phyloP scores from a whole-genome alignment of 2,113 vertebrate species.

The Rutilus rutilus region DNA sequence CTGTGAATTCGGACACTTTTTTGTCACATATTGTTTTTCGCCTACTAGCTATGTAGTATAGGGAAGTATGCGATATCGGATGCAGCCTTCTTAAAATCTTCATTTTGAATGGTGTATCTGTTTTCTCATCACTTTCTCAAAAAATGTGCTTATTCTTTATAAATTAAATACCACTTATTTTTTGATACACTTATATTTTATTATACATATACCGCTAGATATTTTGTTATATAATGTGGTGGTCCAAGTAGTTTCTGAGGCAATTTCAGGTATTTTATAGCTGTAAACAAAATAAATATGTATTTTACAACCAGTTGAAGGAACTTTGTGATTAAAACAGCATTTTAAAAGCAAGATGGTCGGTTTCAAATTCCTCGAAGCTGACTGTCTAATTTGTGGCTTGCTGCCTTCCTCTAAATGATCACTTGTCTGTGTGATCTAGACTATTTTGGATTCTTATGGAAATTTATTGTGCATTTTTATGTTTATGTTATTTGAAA shows the following conservation, averaged over 20 bases:
- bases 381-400: conserved; percentile 36
- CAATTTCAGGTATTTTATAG: not conserved
- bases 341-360: not conserved
- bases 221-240: not conserved
- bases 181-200: no score
- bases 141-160: not conserved
- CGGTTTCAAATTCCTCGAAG: conserved; percentile 24
- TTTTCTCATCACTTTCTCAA: not conserved
- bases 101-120: no score
- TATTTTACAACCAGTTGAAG: not conserved
- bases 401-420: conserved; percentile 1
- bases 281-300: not conserved
- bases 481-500: conserved; percentile 12
- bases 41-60: no score
- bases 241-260: not conserved
- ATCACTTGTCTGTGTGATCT: conserved; percentile 11
- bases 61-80: no score
- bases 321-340: not conserved
- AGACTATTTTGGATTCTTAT: not conserved
- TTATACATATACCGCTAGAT: not conserved
- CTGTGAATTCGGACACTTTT: no score
- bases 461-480: not conserved
- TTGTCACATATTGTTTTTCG: no score
- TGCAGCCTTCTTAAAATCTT: no score
- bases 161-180: not conserved